phyloP scores from a whole-genome alignment of 2,113 vertebrate species.

The Peromyscus leucopus region DNA sequence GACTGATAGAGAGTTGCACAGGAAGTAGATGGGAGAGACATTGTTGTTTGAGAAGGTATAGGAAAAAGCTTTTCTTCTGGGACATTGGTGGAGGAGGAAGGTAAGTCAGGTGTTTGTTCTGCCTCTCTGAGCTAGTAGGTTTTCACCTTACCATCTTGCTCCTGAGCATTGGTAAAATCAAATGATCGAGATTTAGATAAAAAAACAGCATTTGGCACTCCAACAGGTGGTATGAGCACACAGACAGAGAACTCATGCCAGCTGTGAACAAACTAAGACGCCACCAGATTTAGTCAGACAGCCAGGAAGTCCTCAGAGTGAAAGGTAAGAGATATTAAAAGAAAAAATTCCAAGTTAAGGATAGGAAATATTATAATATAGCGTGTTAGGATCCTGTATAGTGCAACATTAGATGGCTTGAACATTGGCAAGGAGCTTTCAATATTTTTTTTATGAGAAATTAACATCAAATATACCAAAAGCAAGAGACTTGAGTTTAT shows the following conservation, averaged over 20 bases:
- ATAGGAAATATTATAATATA: background rate
- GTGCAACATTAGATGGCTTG: background rate
- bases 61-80: background rate
- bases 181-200: background rate
- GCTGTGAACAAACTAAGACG: background rate
- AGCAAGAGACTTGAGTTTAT: background rate
- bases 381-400: background rate
- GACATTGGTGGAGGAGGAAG: background rate
- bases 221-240: background rate
- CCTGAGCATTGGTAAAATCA: background rate
- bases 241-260: background rate
- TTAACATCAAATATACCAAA: background rate
- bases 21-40: background rate
- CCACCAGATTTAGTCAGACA: background rate
- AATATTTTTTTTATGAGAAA: background rate
- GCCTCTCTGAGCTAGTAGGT: background rate
- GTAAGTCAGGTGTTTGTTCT: background rate
- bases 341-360: background rate
- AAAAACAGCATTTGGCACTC: background rate
- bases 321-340: background rate
- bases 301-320: background rate
- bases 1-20: background rate
- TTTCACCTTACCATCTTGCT: background rate
- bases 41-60: background rate
- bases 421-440: background rate